Evolutionary conservation across 2,888 invertebrate genomes (phyloP).

Genomic region (Ariolimax columbianus): DNA sequence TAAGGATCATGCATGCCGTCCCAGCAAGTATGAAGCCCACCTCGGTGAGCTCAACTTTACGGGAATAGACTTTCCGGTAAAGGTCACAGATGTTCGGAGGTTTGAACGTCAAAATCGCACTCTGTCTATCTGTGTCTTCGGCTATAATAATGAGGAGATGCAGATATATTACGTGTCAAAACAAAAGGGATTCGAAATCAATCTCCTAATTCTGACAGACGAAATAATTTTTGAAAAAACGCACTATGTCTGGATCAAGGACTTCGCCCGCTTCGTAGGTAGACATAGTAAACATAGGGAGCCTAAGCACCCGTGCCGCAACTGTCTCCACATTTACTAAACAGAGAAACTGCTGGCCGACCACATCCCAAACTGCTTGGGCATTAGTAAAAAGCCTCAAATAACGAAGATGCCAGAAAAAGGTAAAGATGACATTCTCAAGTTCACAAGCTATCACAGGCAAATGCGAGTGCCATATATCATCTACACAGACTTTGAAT

Average conservation of each 20-base stretch:
- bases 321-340: background rate
- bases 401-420: background rate
- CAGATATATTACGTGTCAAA: too few species aligned
- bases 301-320: background rate
- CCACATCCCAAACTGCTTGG: background rate
- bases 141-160: too few species aligned
- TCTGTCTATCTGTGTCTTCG: too few species aligned
- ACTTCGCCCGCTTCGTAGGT: background rate
- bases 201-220: too few species aligned
- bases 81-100: too few species aligned
- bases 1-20: too few species aligned
- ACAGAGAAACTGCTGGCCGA: background rate
- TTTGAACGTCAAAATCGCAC: too few species aligned
- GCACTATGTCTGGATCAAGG: background rate
- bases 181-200: too few species aligned
- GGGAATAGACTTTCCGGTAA: too few species aligned
- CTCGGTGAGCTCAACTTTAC: background rate
- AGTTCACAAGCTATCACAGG: background rate
- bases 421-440: background rate
- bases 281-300: background rate
- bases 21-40: too few species aligned
- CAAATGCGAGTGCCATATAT: background rate
- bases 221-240: too few species aligned
- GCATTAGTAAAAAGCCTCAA: background rate
- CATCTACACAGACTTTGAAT: background rate